A percentile compares a stretch with the other conserved stretches of the same genome.
Evolutionary conservation across 2,888 invertebrate species (phyloP).

Genomic region (Bedellia somnulentella): DNA sequence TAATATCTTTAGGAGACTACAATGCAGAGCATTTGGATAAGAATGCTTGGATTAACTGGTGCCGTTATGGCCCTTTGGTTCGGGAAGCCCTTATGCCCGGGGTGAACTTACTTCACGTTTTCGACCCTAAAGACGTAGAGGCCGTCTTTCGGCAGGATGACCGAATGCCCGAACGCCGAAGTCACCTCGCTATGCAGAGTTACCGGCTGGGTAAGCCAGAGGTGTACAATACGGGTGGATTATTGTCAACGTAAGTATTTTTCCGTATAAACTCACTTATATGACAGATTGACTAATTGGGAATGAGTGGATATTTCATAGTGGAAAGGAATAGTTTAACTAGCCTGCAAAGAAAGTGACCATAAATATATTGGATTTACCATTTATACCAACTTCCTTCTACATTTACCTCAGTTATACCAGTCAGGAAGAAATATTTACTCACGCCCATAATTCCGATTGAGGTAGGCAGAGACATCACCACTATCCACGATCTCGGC

Average conservation of each 20-base stretch:
- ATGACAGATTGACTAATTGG: not conserved
- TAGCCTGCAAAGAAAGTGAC: too few species aligned
- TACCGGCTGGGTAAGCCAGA: conserved; percentile 73
- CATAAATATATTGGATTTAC: too few species aligned
- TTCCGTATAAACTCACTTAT: not conserved
- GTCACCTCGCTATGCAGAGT: conserved; percentile 78
- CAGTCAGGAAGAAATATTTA: too few species aligned
- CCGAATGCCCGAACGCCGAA: conserved; percentile 73
- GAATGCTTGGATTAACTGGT: conserved; percentile 71
- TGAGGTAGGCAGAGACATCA: too few species aligned
- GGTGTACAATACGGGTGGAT: conserved; percentile 78
- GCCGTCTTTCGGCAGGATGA: conserved; percentile 68
- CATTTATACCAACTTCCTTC: too few species aligned
- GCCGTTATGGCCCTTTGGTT: conserved; percentile 78
- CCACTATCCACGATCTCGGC: too few species aligned
- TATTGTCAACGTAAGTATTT: conserved; percentile 74
- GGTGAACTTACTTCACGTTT: conserved; percentile 75
- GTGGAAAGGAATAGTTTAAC: too few species aligned
- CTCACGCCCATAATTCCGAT: too few species aligned
- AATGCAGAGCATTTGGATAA: conserved; percentile 68
- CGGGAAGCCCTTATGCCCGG: conserved; percentile 77
- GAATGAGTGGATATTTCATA: too few species aligned
- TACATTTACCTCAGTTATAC: too few species aligned
- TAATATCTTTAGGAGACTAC: conserved; percentile 65
- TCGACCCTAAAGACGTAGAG: conserved; percentile 81